phyloP scores from a whole-genome alignment of 2,113 vertebrate species.

The Chroicocephalus ridibundus region DNA sequence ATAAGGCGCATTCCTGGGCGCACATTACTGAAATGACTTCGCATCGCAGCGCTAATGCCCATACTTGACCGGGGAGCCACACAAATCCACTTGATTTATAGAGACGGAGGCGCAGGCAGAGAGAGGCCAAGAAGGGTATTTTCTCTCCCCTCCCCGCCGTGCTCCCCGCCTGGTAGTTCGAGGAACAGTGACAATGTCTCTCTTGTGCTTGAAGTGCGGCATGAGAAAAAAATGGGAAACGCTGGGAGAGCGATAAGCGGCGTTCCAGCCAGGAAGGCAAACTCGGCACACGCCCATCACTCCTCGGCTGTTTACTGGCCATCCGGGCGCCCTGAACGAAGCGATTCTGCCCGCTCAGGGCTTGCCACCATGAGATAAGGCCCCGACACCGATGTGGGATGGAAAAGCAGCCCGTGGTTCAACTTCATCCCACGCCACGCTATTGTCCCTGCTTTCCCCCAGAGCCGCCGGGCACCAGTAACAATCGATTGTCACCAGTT shows the following conservation, averaged over 20 bases:
- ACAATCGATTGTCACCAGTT: rapidly evolving
- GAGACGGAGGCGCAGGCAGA: not conserved
- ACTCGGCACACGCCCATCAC: not conserved
- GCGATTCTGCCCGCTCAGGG: not conserved
- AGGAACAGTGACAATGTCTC: constrained; percentile 1
- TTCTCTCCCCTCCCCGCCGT: not conserved
- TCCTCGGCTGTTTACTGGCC: not conserved
- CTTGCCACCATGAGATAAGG: not conserved
- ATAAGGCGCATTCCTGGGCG: constrained; percentile 48
- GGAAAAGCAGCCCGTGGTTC: not conserved
- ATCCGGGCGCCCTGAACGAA: rapidly evolving
- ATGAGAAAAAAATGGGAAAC: not conserved
- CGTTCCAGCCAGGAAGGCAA: not conserved
- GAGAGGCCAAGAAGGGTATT: not conserved
- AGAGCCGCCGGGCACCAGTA: rapidly evolving
- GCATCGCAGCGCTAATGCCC: not conserved
- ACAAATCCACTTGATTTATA: constrained; percentile 44
- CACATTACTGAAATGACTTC: not conserved
- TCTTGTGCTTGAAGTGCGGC: not conserved
- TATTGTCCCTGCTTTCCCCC: not conserved
- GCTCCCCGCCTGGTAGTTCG: not conserved
- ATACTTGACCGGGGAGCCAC: constrained; percentile 20
- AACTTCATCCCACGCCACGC: rapidly evolving
- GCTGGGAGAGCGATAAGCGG: not conserved
- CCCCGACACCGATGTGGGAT: rapidly evolving